phyloP scores from a whole-genome alignment of 2,797 vertebrate species.

The Psittacula echo region DNA sequence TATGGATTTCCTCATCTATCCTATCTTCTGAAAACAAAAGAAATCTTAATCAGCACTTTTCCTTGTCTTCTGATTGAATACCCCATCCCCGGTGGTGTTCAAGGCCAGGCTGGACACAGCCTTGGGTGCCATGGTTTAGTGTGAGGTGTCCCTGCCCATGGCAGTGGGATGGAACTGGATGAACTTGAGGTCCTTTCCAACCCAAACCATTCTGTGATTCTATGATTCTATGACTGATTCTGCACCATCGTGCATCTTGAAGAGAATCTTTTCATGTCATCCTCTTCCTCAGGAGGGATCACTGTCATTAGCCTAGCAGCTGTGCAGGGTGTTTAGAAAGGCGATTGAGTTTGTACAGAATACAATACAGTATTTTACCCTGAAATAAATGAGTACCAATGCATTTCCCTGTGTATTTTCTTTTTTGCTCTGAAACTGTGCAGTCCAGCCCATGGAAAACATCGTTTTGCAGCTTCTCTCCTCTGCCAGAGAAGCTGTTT shows the following conservation, averaged over 20 bases:
- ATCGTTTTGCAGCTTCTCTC: not conserved
- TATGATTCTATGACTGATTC: not conserved
- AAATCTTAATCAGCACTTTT: not conserved
- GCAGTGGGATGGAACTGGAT: not conserved
- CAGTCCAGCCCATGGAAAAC: not conserved
- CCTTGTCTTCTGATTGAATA: not conserved
- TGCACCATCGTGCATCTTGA: not conserved
- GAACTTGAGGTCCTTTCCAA: not conserved
- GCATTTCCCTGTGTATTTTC: not conserved
- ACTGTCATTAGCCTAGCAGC: not conserved
- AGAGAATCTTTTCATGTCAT: not conserved
- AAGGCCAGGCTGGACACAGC: not conserved
- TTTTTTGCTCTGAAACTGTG: not conserved
- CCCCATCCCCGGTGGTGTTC: too few species aligned
- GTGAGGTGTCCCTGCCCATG: not conserved
- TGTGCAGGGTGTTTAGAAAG: not conserved
- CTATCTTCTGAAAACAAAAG: not conserved
- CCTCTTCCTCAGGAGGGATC: not conserved
- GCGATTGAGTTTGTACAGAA: not conserved
- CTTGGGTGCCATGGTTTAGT: not conserved
- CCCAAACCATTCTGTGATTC: not conserved
- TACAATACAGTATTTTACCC: not conserved
- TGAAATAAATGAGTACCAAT: not conserved
- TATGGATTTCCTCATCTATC: not conserved
- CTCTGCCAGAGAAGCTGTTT: not conserved